These are phyloP conservation scores for Spicauda simplicius DNA, from an alignment of 2,888 invertebrate species.

Conservation along the genomic window DNA sequence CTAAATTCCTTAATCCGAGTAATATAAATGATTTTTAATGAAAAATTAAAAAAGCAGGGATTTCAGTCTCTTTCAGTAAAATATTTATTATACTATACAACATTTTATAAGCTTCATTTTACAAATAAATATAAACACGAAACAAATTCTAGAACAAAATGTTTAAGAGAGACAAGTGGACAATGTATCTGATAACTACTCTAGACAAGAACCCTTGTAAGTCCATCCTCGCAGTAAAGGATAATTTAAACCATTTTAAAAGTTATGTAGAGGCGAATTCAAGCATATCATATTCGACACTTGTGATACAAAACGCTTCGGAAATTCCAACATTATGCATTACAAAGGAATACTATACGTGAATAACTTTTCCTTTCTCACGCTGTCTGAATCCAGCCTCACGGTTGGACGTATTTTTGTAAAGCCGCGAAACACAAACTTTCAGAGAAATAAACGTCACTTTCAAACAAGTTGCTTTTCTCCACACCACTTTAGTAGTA, in stretches of 20 bases:
- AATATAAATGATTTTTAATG: too few species aligned
- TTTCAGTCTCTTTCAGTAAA: too few species aligned
- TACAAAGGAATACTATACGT: constrained; percentile 9
- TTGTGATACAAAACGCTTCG: not conserved
- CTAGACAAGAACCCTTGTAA: not conserved
- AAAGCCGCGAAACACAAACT: constrained; percentile 17
- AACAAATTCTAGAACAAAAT: not conserved
- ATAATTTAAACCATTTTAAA: not conserved
- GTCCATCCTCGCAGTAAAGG: not conserved
- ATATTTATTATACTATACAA: too few species aligned
- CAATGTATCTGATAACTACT: not conserved
- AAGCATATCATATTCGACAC: not conserved
- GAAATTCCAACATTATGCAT: not conserved
- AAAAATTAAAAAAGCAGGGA: too few species aligned
- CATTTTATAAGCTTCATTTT: too few species aligned
- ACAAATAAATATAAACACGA: not conserved
- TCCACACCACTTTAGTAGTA: constrained; percentile 23
- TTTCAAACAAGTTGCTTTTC: constrained; percentile 35
- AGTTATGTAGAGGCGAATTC: not conserved
- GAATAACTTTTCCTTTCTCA: constrained; percentile 5
- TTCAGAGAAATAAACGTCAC: constrained; percentile 22
- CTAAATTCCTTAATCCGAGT: too few species aligned
- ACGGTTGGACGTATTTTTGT: constrained; percentile 23
- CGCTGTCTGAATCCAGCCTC: constrained; percentile 6
- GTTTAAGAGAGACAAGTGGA: not conserved